Evolutionary conservation across 1,140 invertebrate species (phyloP), one percentile per base, ranked within the genome.

Genomic region (Phthorimaea operculella): DNA sequence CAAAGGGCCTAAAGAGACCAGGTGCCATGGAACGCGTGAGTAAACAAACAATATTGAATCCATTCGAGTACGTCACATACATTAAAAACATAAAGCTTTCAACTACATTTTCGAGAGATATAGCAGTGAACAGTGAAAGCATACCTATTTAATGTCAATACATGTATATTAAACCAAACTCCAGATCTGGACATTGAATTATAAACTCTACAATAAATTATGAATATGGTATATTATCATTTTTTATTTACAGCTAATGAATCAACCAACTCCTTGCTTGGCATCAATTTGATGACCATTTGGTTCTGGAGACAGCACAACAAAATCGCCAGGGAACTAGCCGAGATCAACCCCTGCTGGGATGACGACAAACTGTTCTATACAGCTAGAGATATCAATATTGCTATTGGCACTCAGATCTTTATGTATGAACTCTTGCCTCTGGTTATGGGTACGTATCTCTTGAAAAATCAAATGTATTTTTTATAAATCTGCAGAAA

Each of bases 291-390:
- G 66, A 11, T 17, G 3, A 9, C 54, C 0, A 68, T 77, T 2
- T 75, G 72, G 70, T 85, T 89, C 48, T 83, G 92, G 67, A 82
- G 93, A 58, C 87, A 92, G 55, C 92, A 94, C 75, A 94, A 94
- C 72, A 72, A 87, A 8, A 75, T 94, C 3, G 90, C 91, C 0
- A 72, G 79, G 0, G 72, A 79, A 17, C 72, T 94, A 5, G 63
- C 72, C 0, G 54, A 76, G 1, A 54, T 92, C 0, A 94, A 94
- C 66, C 88, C 89, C 0, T 87, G 88, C 57, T 92, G 90, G 90
- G 74, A 86, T 57, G 90, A 91, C 60, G 88, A 91, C 53, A 83
- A 65, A 4, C 55, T 90, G 0, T 92, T 89, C 74, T 89, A 92
- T 63, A 91, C 92, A 62, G 80, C 90, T 0, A 86, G 91, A 65